A percentile compares a stretch with the other conserved stretches of the same genome.
Conservation (phyloP, 2,113 vertebrate species). For the Tetrao urogallus region DNA sequence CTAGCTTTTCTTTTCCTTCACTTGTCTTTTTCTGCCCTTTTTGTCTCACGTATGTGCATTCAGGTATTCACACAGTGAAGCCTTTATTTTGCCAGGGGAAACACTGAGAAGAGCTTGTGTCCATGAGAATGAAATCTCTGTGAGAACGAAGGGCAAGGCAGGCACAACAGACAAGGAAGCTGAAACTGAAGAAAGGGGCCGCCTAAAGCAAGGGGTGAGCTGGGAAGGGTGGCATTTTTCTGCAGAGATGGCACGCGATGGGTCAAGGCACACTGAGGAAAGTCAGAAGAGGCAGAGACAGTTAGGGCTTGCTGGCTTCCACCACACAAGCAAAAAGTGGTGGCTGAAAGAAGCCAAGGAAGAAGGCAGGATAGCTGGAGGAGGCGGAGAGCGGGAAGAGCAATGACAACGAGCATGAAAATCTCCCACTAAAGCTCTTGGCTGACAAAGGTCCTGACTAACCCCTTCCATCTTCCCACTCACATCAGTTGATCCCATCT, state of each 20-base stretch:
- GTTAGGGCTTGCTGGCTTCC: background rate
- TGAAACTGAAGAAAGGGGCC: background rate
- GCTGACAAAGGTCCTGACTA: constrained; percentile 41
- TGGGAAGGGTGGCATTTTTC: background rate
- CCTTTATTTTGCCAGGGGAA: constrained; percentile 2
- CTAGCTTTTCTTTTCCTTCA: background rate
- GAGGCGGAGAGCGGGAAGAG: background rate
- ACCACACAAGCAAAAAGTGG: background rate
- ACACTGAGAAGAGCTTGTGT: background rate
- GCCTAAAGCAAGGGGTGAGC: background rate
- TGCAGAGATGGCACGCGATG: rapidly evolving
- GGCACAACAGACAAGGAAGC: background rate
- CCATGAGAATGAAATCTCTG: background rate
- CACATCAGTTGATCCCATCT: background rate
- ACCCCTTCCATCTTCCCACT: constrained; percentile 51
- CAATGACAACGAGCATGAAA: background rate
- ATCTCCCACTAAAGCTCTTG: background rate
- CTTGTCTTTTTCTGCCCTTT: background rate
- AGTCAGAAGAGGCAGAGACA: rapidly evolving
- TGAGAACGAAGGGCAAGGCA: rapidly evolving
- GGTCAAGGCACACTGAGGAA: background rate
- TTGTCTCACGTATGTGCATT: background rate
- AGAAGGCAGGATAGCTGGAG: background rate
- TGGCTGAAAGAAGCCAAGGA: background rate
- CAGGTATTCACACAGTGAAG: background rate